Base-by-base conservation (phyloP, 1,140 invertebrate species). In the Zaprionus ornatus region DNA sequence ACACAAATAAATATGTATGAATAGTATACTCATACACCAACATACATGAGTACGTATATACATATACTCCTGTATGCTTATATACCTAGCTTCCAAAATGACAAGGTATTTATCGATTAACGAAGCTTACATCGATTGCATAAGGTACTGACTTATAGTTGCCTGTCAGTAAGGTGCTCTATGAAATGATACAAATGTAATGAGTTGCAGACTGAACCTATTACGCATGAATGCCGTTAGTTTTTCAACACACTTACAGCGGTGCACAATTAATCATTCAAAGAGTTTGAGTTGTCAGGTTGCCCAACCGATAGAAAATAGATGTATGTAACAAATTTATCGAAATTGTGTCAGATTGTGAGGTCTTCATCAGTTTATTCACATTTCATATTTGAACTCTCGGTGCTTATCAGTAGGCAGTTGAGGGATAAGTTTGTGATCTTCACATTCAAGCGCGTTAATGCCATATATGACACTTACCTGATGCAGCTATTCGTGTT, bases 91-190 rank as follows among this genome's bases (percentile, higher is more conserved):
- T 42, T 25, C 10, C 48, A 52, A 52, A 77, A 54, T 82, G 75
- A 79, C 83, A 82, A 79, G 21, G 55, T 70, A 68, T 68, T 77
- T 78, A 86, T 81, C 82, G 78, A 80, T 78, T 65, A 78, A 79
- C 64, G 59, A 56, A 40, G 59, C 45, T 71, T 54, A 55, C 37
- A 19, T 45, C 23, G 42, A 54, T 86, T 86, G 56, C 67, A 67
- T 86, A 85, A 86, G 27, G 40, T 54, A 35, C 21, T 56, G 55
- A 27, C 55, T 54, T 29, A 15, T 13, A 42, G 37, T 40, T 56
- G 74, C 69, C 63, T 77, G 60, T 59, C 77, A 37, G 61, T 64
- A 54, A 64, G 69, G 60, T 74, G 78, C 65, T 77, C 80, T 67
- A 81, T 77, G 81, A 68, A 77, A 56, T 72, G 75, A 27, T 61